Percentiles rank a stretch among this genome's conserved stretches.
Conservation (phyloP, 2,888 invertebrate species). For the Cecidostiba fungosa region DNA sequence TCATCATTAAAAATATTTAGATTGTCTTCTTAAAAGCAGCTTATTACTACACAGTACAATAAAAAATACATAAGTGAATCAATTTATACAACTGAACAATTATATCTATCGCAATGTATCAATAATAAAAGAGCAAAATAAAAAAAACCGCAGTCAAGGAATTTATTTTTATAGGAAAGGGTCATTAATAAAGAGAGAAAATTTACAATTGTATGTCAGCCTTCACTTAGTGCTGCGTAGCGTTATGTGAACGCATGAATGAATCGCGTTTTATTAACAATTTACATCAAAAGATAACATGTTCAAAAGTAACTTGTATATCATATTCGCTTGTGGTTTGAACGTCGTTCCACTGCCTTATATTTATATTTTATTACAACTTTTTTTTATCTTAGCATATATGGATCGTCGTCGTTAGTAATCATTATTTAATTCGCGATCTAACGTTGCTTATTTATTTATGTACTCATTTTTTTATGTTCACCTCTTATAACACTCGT, state of each 20-base stretch:
- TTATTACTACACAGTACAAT: conserved; percentile 25
- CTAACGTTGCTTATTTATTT: conserved; percentile 28
- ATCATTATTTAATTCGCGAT: conserved; percentile 26
- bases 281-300: conserved; percentile 78
- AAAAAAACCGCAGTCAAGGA: neutral
- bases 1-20: conserved; percentile 35
- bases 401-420: conserved; percentile 5
- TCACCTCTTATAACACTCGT: conserved; percentile 19
- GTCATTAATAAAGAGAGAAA: conserved; percentile 27
- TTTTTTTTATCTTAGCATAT: conserved; percentile 24
- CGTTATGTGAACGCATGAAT: conserved; percentile 41
- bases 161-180: conserved; percentile 16
- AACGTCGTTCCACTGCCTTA: conserved; percentile 35
- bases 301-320: conserved; percentile 74
- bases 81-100: neutral
- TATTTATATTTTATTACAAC: conserved; percentile 36
- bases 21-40: conserved; percentile 43
- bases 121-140: neutral
- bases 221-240: conserved; percentile 42
- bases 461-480: conserved; percentile 34
- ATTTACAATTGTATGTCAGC: conserved; percentile 42
- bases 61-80: neutral
- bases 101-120: neutral
- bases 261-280: conserved; percentile 61
- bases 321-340: conserved; percentile 64